Base-by-base conservation (phyloP, 2,888 invertebrate species). In the Achlya flavicornis region DNA sequence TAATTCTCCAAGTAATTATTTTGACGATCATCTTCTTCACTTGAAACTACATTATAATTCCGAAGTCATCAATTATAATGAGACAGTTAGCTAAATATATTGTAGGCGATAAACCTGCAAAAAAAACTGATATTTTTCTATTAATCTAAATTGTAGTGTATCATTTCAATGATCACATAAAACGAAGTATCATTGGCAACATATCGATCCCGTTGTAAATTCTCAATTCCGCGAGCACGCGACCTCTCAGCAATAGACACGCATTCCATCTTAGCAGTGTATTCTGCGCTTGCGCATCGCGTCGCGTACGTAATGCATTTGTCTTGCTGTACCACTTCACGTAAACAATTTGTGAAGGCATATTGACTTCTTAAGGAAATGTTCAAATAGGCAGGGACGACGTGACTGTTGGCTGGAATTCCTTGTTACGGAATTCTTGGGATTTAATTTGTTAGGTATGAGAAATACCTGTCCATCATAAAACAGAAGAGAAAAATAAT, bases 191-290 rank as follows among this genome's bases (percentile, higher is more conserved):
- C 41, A 75, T 74, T 78, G 72, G 70, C 68, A 76, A 79, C 73
- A 72, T 71, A 68, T 75, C 72, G 74, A 78, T 89, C 81, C 91
- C 90, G 89, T 90, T 90, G 86, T 80, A 77, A 81, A 85, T 82
- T 85, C 81, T 78, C 85, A 78, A 85, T 87, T 85, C 85, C 66
- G 78, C 69, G 73, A 81, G 84, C 88, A 85, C 84, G 87, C 83
- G 87, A 86, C 85, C 85, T 82, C 76, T 73, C 77, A 74, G 80
- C 83, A 83, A 85, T 82, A 85, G 84, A 81, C 78, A 83, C 83
- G 84, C 88, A 90, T 88, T 87, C 89, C 86, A 67, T 71, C 66
- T 76, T 79, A 78, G 74, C 79, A 74, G 77, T 77, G 82, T 83
- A 86, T 78, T 76, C 76, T 75, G 84, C 61, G 77, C 77, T 71